These are phyloP conservation scores for Drosophila punjabiensis DNA, from an alignment of 1,140 invertebrate species.

Conservation along the genomic window DNA sequence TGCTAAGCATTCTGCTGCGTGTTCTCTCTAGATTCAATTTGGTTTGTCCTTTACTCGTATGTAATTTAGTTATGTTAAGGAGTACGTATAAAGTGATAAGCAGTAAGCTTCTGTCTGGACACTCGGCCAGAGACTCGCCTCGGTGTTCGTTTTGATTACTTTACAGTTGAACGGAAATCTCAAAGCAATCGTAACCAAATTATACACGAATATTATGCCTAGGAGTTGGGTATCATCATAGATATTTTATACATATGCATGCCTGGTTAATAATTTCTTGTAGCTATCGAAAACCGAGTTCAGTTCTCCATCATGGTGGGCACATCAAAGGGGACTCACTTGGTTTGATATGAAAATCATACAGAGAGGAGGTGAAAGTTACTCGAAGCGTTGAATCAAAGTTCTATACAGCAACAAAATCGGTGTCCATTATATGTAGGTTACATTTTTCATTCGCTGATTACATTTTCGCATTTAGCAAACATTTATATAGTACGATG, in stretches of 20 bases:
- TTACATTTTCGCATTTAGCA: conserved; percentile 18
- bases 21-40: conserved; percentile 65
- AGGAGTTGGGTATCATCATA: conserved; percentile 32
- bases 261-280: conserved; percentile 18
- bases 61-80: conserved; percentile 33
- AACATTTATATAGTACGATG: conserved; percentile 33
- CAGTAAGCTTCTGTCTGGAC: conserved; percentile 38
- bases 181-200: conserved; percentile 23
- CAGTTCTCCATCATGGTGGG: conserved; percentile 31
- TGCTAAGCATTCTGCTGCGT: conserved; percentile 81
- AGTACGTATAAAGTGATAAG: conserved; percentile 53
- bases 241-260: conserved; percentile 55
- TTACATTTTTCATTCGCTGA: conserved; percentile 25
- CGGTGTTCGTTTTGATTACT: conserved; percentile 29
- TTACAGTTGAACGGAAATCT: conserved; percentile 33
- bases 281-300: conserved; percentile 7
- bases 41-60: conserved; percentile 32
- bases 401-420: conserved; percentile 57
- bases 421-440: conserved; percentile 14
- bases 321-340: conserved; percentile 33
- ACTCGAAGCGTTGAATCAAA: conserved; percentile 22
- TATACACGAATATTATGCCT: conserved; percentile 26
- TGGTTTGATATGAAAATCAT: conserved; percentile 43
- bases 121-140: conserved; percentile 8
- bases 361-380: conserved; percentile 15